Evolutionary conservation across 2,113 vertebrate species (phyloP).

Genomic region (Spea bombifrons): DNA sequence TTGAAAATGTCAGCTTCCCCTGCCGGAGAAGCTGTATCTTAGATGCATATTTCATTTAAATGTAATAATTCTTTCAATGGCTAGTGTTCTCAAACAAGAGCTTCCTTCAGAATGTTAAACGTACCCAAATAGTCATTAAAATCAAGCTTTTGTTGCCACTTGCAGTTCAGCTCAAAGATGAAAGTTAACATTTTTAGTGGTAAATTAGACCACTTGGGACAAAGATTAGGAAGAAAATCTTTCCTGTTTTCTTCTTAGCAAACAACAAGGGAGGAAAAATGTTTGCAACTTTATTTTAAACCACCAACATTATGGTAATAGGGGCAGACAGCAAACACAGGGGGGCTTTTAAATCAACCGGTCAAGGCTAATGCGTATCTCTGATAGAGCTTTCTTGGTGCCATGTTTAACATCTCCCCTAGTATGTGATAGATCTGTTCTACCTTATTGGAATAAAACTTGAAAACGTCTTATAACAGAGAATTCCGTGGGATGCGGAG

Average conservation of each 20-base stretch:
- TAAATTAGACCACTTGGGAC: conserved; percentile 71
- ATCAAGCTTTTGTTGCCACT: conserved; percentile 60
- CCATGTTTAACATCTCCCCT: neutral
- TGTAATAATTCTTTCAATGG: conserved; percentile 62
- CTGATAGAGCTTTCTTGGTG: neutral
- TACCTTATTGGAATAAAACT: neutral
- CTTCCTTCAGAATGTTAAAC: conserved; percentile 59
- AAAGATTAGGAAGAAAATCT: conserved; percentile 56
- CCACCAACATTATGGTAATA: neutral
- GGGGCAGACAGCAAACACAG: neutral
- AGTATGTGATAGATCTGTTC: neutral
- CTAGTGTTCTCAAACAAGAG: conserved; percentile 58
- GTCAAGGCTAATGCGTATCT: conserved; percentile 14
- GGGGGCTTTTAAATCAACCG: neutral
- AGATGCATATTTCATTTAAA: conserved; percentile 62
- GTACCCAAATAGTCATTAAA: conserved; percentile 68
- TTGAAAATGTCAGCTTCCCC: neutral
- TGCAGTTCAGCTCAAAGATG: conserved; percentile 60
- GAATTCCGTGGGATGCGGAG: too few relatives aligned
- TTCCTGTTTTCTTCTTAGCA: conserved; percentile 30
- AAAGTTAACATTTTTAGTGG: conserved; percentile 58
- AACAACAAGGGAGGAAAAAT: conserved; percentile 30
- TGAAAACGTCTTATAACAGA: too few relatives aligned
- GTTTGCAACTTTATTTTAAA: conserved; percentile 27
- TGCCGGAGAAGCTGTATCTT: neutral